Evolutionary conservation across 2,113 vertebrate species (phyloP), one percentile per base, ranked within the genome.

Genomic region (Arizona elegans): DNA sequence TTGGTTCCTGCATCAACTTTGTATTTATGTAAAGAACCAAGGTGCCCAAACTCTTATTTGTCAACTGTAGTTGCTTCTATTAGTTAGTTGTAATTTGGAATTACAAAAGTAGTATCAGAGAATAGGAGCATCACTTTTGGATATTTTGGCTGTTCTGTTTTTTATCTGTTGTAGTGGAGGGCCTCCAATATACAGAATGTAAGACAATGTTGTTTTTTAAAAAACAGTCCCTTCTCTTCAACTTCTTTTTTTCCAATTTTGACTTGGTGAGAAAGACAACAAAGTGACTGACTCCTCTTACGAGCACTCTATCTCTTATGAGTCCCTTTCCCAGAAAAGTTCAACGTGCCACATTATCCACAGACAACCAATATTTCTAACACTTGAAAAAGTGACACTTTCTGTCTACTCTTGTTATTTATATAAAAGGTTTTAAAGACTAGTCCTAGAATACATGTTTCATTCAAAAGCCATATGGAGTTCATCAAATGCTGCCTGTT

Each of bases 21-120:
- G 17, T 38, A 38, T 33, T 70, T 33, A 62, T 70, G 23, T 53
- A 33, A 70, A 87, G 23, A 11, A 12, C 33, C 13, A 56, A 17
- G 11, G 50, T 59, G 43, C 86, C 85, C 50, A 91, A 70, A 65
- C 5, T 53, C 1, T 38, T 29, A 24, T 38, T 65, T 92, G 7
- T 88, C 58, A 65, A 15, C 50, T 43, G 12, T 52, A 53, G 3
- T 70, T 33, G 52, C 5, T 87, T 29, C 1, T 58, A 29, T 33
- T 59, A 53, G 29, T 70, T 70, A 33, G 65, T 33, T 70, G 12
- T 33, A 70, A 70, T 5, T 47, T 70, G 29, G 33, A 70, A 29
- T 70, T 70, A 94, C 90, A 94, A 94, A 96, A 87, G 90, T 92
- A 92, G 93, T 90, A 90, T 86, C 91, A 93, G 95, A 95, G 93